Evolutionary conservation across 2,113 vertebrate genomes (phyloP).

Genomic region (Synodontis membranacea): DNA sequence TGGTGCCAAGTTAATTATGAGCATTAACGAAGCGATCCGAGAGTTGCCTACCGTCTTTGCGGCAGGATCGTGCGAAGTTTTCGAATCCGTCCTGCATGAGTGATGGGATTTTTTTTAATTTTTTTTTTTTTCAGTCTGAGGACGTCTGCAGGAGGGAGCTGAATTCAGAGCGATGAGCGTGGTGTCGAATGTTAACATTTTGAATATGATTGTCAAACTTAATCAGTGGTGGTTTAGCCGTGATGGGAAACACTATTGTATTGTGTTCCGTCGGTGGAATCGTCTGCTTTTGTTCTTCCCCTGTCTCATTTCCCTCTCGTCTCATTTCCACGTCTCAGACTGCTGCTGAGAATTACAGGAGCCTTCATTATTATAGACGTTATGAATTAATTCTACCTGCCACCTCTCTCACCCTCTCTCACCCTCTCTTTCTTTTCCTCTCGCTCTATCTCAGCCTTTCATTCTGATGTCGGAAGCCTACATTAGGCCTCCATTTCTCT

Average conservation of each 20-base stretch:
- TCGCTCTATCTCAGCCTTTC: conserved; percentile 5
- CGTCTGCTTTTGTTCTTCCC: conserved; percentile 44
- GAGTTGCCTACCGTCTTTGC: conserved; percentile 24
- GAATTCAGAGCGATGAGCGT: background rate
- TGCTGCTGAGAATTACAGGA: conserved; percentile 44
- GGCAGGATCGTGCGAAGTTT: conserved; percentile 2
- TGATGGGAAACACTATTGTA: conserved; percentile 52
- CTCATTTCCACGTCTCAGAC: conserved; percentile 51
- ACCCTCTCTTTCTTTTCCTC: background rate
- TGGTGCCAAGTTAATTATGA: conserved; percentile 43
- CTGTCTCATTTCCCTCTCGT: conserved; percentile 29
- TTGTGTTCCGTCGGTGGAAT: conserved; percentile 45
- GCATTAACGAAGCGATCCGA: conserved; percentile 32
- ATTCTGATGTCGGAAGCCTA: conserved; percentile 1
- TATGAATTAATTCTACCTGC: conserved; percentile 46
- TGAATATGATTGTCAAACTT: conserved; percentile 51
- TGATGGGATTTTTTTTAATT: background rate
- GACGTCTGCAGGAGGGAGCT: conserved; percentile 1
- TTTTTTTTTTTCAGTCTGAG: background rate
- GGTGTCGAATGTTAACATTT: conserved; percentile 40
- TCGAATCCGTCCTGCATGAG: background rate
- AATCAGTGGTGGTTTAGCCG: conserved; percentile 51
- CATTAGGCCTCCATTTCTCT: background rate
- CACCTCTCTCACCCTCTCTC: conserved; percentile 26
- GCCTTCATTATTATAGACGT: conserved; percentile 43